A percentile compares a stretch with the other conserved stretches of the same genome.
Evolutionary conservation across 1,140 invertebrate genomes (phyloP).

Genomic region (Acyrthosiphon pisum): DNA sequence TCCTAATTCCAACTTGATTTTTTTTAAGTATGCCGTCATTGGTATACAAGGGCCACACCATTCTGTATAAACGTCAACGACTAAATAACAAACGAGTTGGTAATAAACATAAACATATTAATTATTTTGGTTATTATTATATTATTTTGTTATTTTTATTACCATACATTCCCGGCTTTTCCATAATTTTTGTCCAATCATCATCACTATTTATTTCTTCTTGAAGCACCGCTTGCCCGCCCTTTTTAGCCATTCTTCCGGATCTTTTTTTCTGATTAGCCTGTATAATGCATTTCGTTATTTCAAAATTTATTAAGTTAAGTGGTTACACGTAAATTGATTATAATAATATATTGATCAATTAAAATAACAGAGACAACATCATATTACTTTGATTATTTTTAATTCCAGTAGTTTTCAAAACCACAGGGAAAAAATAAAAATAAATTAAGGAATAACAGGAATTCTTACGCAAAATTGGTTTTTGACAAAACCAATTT

Average conservation of each 20-base stretch:
- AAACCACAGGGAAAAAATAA: no score
- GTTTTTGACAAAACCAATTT: no score
- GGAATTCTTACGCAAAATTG: no score
- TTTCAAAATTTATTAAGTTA: neutral
- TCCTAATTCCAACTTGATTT: constrained; percentile 87
- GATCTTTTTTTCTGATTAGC: constrained; percentile 19
- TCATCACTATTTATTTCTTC: constrained; percentile 83
- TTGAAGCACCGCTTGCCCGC: constrained; percentile 76
- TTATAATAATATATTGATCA: neutral
- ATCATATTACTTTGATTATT: neutral
- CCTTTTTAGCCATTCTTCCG: constrained; percentile 72
- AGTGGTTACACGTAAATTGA: neutral
- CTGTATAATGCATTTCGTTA: neutral
- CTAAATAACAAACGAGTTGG: constrained; percentile 65
- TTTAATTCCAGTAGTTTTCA: neutral
- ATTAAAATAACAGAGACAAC: neutral
- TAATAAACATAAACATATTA: no score
- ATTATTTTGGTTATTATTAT: neutral
- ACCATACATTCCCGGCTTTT: constrained; percentile 82
- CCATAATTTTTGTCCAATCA: constrained; percentile 83
- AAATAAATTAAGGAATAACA: no score
- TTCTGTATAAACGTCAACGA: constrained; percentile 89
- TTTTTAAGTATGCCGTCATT: constrained; percentile 85
- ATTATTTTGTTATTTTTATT: constrained; percentile 59
- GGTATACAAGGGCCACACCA: constrained; percentile 90